phyloP scores from a whole-genome alignment of 2,113 vertebrate genomes.

The Rhinolophus sinicus region DNA sequence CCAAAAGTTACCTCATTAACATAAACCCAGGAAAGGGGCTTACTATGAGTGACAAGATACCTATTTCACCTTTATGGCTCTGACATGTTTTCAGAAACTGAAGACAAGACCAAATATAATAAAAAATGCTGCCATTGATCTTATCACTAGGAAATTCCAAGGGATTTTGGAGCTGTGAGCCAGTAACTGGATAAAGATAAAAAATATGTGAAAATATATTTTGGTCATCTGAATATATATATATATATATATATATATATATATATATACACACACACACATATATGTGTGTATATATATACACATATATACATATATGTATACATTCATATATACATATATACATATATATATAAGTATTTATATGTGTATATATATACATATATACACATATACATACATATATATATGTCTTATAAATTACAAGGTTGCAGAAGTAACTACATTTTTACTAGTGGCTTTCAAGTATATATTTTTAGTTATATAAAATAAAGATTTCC shows the following conservation, averaged over 20 bases:
- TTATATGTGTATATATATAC: no score
- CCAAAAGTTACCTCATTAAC: background rate
- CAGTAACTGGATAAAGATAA: background rate
- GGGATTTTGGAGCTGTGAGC: background rate
- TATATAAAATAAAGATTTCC: background rate
- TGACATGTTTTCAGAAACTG: background rate
- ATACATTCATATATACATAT: no score
- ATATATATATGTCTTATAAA: background rate
- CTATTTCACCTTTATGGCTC: background rate
- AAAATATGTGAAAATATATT: background rate
- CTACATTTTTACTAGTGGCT: background rate
- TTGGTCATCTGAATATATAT: background rate
- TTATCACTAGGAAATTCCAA: background rate
- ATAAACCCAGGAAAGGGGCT: background rate
- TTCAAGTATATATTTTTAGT: background rate
- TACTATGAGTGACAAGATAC: background rate
- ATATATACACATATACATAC: no score
- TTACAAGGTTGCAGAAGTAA: background rate
- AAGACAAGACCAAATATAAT: background rate
- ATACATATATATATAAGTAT: no score
- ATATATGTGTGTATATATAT: no score
- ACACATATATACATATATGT: no score
- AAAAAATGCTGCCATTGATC: background rate
- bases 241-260: no score
- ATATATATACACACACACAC: no score